Evolutionary conservation across 1,140 invertebrate species (phyloP), one percentile per base, ranked within the genome.

Genomic region (Drosophila burlai): DNA sequence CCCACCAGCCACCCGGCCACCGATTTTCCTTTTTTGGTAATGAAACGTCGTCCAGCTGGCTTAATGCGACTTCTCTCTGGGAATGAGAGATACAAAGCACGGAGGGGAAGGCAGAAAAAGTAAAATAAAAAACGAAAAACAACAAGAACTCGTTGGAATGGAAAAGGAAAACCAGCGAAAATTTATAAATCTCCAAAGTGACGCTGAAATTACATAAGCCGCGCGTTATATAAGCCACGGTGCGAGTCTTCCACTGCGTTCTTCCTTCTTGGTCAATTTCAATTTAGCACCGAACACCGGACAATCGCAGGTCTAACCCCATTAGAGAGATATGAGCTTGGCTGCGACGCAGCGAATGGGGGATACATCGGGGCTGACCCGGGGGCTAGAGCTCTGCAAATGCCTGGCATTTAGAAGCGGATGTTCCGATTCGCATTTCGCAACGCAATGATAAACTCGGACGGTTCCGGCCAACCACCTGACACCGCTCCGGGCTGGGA

Each of bases 361-460:
- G 46, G 36, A 38, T 16, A 18, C 18, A 31, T 58, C 61, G 61
- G 72, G 34, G 55, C 50, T 31, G 2, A 34, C 7, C 13, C 29
- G 29, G 52, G 31, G 54, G 36, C 34, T 40, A 46, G 71, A 31
- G 38, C 65, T 36, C 67, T 31, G 46, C 72, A 75, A 55, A 50
- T 77, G 78, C 82, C 71, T 85, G 85, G 85, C 85, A 89, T 89
- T 89, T 89, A 89, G 65, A 89, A 89, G 65, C 85, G 85, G 85
- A 89, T 89, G 85, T 89, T 89, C 85, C 85, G 85, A 85, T 90
- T 89, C 85, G 76, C 85, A 90, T 89, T 89, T 85, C 67, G 85
- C 82, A 90, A 80, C 82, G 78, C 85, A 89, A 76, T 89, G 85
- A 89, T 89, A 89, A 89, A 90, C 79, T 81, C 69, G 66, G 52